These are phyloP conservation scores for Pedicia rivosa DNA, from an alignment of 2,888 invertebrate genomes.

Conservation along the genomic window DNA sequence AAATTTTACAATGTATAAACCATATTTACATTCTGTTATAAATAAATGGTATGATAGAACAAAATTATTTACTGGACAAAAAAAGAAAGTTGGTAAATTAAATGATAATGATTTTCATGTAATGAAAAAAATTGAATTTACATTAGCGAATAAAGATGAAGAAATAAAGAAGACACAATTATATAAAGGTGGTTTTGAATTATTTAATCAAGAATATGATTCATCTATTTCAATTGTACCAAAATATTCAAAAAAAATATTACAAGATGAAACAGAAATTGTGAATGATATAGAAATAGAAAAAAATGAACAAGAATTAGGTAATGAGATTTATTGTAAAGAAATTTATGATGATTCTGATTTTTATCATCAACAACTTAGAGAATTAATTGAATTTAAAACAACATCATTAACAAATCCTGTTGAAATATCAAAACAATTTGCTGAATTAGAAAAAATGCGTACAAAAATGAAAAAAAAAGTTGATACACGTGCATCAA, in stretches of 20 bases:
- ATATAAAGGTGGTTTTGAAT: conserved; percentile 55
- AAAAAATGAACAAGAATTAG: conserved; percentile 24
- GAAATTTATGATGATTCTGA: conserved; percentile 96
- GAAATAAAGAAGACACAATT: conserved; percentile 64
- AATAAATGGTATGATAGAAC: conserved; percentile 95
- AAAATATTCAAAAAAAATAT: conserved; percentile 12
- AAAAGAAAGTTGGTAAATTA: too few relatives aligned
- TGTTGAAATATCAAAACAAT: conserved; percentile 71
- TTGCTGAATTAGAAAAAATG: conserved; percentile 82
- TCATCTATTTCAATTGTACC: conserved; percentile 10
- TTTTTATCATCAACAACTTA: conserved; percentile 85
- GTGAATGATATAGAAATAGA: conserved; percentile 25
- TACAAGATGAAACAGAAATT: conserved; percentile 18
- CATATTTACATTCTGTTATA: conserved; percentile 63
- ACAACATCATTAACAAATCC: conserved; percentile 71
- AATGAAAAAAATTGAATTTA: conserved; percentile 66
- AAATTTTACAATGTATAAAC: conserved; percentile 41
- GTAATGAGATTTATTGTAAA: conserved; percentile 44
- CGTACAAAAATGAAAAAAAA: conserved; percentile 83
- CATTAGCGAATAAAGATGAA: conserved; percentile 59
- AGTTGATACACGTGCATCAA: conserved; percentile 86
- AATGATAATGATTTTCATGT: conserved; percentile 32
- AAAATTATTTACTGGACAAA: conserved; percentile 48
- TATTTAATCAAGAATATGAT: conserved; percentile 31
- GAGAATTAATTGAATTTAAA: conserved; percentile 86